phyloP scores from a whole-genome alignment of 1,140 invertebrate species.

The Samia ricini region DNA sequence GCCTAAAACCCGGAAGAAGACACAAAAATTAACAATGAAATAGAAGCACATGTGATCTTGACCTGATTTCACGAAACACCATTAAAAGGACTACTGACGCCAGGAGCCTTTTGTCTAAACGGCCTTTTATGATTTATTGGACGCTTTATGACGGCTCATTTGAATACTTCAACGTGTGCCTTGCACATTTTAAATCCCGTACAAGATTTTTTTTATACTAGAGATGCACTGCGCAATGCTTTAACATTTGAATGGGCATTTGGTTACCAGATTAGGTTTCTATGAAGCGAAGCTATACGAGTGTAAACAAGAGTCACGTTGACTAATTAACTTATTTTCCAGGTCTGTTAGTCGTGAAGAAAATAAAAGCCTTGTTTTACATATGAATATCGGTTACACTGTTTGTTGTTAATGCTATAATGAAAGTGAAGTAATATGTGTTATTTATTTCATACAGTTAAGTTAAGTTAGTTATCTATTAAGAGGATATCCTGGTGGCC shows the following conservation, averaged over 20 bases:
- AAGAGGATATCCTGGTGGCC: no score
- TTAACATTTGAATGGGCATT: conserved; percentile 75
- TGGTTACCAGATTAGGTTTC: conserved; percentile 75
- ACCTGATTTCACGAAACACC: conserved; percentile 67
- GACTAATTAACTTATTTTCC: conserved; percentile 46
- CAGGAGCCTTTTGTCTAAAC: conserved; percentile 59
- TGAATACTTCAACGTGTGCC: conserved; percentile 69
- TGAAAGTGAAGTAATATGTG: neutral
- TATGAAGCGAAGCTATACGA: conserved; percentile 49
- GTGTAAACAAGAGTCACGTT: conserved; percentile 49
- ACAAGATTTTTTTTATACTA: conserved; percentile 65
- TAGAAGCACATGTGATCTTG: conserved; percentile 73
- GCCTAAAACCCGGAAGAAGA: conserved; percentile 65
- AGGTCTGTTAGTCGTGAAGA: conserved; percentile 21
- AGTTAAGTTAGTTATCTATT: no score
- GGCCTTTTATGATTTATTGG: conserved; percentile 73
- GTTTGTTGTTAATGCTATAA: neutral
- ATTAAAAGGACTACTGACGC: conserved; percentile 56
- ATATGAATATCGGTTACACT: conserved; percentile 25
- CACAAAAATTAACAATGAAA: conserved; percentile 54
- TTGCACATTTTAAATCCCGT: conserved; percentile 67
- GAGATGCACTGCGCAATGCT: conserved; percentile 57
- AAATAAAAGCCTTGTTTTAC: conserved; percentile 28
- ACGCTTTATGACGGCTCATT: conserved; percentile 75
- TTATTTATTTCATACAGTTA: neutral